Base-by-base conservation (phyloP, 2,888 invertebrate species). In the Ctena decussata region DNA sequence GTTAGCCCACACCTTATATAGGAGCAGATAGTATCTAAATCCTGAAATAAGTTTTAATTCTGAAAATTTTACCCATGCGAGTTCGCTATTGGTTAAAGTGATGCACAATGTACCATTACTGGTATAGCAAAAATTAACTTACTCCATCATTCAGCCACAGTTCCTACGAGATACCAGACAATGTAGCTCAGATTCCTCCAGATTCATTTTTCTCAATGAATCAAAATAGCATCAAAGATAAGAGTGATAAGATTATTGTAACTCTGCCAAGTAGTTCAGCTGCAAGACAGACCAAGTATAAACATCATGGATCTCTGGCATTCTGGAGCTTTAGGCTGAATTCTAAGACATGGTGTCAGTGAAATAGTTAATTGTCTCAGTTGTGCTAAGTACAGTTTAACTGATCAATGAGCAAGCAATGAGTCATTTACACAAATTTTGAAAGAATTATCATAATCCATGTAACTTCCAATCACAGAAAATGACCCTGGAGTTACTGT, bases 401-500 rank as follows among this genome's bases (percentile, higher is more conserved):
- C 35, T 21, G 65, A 32, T 65, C 65, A n/a, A 65, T 65, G 6
- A 65, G 8, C 35, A 65, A 21, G 24, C 32, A 35, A 65, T 65
- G 65, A 65, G 65, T 65, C 65, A 65, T 65, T 35, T 35, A 35
- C 11, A 65, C 3, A 30, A 65, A 35, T 65, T 21, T 35, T 57
- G 57, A 65, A 30, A 57, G 65, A 65, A 65, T 65, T 65, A 65
- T 65, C 65, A 65, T 65, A 65, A 65, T 65, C 35, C 65, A 65
- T 65, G 65, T 3, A 65, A 21, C 18, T 65, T 65, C 21, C 35
- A n/a, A 18, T n/a, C 8, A 65, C 65, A 27, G 65, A 35, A 65
- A 65, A 35, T 65, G 30, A 65, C 24, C n/a, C 21, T 60, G 1
- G 27, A 60, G 30, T 60, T 60, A 60, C 24, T 6, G 60, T 60